These are phyloP conservation scores for Euwallacea similis DNA, from an alignment of 1,140 invertebrate genomes.

Conservation along the genomic window DNA sequence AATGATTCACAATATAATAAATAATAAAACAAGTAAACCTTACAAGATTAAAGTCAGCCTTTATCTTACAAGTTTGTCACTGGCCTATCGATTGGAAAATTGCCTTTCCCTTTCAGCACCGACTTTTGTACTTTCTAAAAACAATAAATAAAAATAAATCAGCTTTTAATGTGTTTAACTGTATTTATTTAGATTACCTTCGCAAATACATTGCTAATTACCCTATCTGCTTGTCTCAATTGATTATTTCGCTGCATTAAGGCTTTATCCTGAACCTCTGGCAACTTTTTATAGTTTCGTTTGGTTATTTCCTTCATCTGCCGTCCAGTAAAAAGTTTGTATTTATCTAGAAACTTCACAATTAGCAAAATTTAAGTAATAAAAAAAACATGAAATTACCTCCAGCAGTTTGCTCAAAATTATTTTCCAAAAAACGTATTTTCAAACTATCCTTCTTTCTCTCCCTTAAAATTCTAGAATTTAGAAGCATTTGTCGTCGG, in stretches of 20 bases:
- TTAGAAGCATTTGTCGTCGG: slow-evolving; percentile 44
- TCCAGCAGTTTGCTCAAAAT: slow-evolving; percentile 24
- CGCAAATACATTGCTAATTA: slow-evolving; percentile 49
- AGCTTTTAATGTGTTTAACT: not conserved
- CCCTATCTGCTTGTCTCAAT: slow-evolving; percentile 45
- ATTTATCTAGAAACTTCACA: slow-evolving; percentile 32
- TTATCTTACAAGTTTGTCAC: slow-evolving; percentile 40
- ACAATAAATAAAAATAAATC: slow-evolving; percentile 23
- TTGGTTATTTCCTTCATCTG: slow-evolving; percentile 51
- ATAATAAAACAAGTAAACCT: not conserved
- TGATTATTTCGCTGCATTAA: slow-evolving; percentile 37
- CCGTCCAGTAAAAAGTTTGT: slow-evolving; percentile 45
- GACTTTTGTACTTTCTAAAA: slow-evolving; percentile 48
- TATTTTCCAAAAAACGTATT: slow-evolving; percentile 42
- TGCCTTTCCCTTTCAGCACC: slow-evolving; percentile 45
- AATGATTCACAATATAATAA: not conserved
- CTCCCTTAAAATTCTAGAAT: slow-evolving; percentile 45
- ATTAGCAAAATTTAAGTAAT: not conserved
- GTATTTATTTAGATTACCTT: slow-evolving; percentile 41
- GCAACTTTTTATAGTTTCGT: slow-evolving; percentile 49
- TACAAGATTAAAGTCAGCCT: not conserved
- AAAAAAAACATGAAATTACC: slow-evolving; percentile 30
- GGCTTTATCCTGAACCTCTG: slow-evolving; percentile 48
- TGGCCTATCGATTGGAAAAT: slow-evolving; percentile 46
- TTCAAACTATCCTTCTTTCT: slow-evolving; percentile 44